phyloP scores from a whole-genome alignment of 2,888 invertebrate species.

The Pyralis farinalis region DNA sequence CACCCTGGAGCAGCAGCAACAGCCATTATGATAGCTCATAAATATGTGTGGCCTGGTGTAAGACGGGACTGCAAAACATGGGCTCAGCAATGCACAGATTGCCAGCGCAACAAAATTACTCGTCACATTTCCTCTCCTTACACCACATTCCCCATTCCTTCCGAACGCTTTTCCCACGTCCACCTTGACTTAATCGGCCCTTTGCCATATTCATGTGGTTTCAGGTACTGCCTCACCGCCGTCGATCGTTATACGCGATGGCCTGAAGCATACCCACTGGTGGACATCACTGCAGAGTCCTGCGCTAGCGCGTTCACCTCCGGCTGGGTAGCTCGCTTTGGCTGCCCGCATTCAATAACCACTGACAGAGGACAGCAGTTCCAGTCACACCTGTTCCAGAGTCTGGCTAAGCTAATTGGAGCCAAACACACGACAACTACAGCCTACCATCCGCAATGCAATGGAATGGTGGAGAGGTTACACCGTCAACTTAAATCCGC shows the following conservation, averaged over 20 bases:
- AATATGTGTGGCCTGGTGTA: conserved; percentile 22
- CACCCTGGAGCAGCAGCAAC: conserved; percentile 18
- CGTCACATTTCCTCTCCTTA: conserved; percentile 12
- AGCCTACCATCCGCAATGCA: conserved; percentile 10
- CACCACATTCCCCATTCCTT: conserved; percentile 18
- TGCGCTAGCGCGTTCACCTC: conserved; percentile 32
- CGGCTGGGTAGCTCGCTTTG: conserved; percentile 45
- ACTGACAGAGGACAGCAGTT: conserved; percentile 8
- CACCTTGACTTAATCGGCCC: conserved; percentile 60
- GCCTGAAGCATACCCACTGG: conserved; percentile 28
- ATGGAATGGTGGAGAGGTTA: conserved; percentile 15
- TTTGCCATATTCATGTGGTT: conserved; percentile 32
- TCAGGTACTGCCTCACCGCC: conserved; percentile 36
- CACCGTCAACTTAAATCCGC: conserved; percentile 13
- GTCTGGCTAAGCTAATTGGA: not conserved
- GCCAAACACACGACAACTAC: not conserved
- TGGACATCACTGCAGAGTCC: conserved; percentile 33
- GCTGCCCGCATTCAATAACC: conserved; percentile 29
- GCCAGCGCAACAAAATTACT: conserved; percentile 36
- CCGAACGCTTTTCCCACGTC: conserved; percentile 40
- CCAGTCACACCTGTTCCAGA: conserved; percentile 19
- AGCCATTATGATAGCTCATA: conserved; percentile 14
- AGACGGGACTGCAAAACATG: conserved; percentile 22
- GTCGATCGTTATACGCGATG: conserved; percentile 39
- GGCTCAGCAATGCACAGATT: conserved; percentile 26